Evolutionary conservation across 2,888 invertebrate genomes (phyloP), one percentile per base, ranked within the genome.

Genomic region (Escarpia spicata): DNA sequence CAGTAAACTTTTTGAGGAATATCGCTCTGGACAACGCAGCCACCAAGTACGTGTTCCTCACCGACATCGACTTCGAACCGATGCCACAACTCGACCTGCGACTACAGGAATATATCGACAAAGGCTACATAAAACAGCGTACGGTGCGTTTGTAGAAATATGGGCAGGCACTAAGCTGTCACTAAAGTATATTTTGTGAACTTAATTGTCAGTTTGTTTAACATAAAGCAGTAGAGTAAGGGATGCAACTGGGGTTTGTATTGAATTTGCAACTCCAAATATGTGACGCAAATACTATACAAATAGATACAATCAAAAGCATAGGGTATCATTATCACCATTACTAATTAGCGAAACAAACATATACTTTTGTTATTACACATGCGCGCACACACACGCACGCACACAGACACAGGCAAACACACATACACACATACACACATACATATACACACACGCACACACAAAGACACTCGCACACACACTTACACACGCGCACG

Each of bases 31-130:
- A 91, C 44, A 91, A 31, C 26, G 37, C 91, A 45, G n/a, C 43
- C 43, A 91, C 91, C 43, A 91, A 91, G 91, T 91, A 91, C 43
- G 44, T 91, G n/a, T 91, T 91, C 26, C 91, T 91, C 12, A 91
- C 43, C 8, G 91, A 91, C 26, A 91, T 91, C 37, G 91, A 91
- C 43, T 91, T 91, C 37, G 91, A 91, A 91, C 91, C 91, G 19
- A 91, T 91, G 91, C 91, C 91, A 43, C 19, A 31, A 91, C 91
- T 91, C 2, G 91, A 91, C 91, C 15, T 45, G 1, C 43, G 43
- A 3, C 91, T 91, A 91, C 91, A 91, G 37, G 44, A 91, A 31
- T 91, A 91, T 31, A 45, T 91, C 43, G 91, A 91, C 91, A 91
- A 19, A 45, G 91, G 91, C 43, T 91, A 91, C 91, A 31, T 75